Base-by-base conservation (phyloP, 2,888 invertebrate genomes). In the Harpalus rufipes region DNA sequence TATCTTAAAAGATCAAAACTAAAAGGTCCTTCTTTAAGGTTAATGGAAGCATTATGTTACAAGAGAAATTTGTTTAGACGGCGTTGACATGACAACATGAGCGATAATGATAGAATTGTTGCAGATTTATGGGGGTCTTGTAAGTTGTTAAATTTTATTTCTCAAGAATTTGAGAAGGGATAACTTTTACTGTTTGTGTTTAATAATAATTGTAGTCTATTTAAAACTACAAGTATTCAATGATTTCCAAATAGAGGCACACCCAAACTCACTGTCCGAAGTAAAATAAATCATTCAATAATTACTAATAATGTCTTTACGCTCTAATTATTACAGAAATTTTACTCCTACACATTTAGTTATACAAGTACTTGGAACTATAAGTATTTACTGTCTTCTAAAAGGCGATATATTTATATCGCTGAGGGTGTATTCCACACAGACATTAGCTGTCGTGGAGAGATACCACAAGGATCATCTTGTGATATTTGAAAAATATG, bases 291-390 rank as follows among this genome's bases (percentile, higher is more conserved):
- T 81, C 63, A 81, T 63, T 63, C 59, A 41, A 81, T 81, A 81
- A 81, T 81, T 51, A 81, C 79, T 81, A 81, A 81, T 81, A 61
- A 81, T 81, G 61, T 25, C n/a, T 79, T 81, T 81, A 63, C 80
- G 80, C 80, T 81, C 80, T 81, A 81, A 61, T 81, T 63, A 41
- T 41, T 21, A 16, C 44, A 44, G 72, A 41, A 63, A 16, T 25
- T 72, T n/a, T 41, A 61, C 80, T 41, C 80, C 80, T 81, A 81
- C 80, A 44, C 80, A 18, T 14, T 16, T 59, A 51, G 8, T 51
- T 51, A 8, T 51, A 51, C 44, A 12, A 32, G 32, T n/a, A 56
- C 56, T 56, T 59, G 59, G 59, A 18, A 16, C 59, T 59, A 56
- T 56, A 12, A 51, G 10, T 12, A 51, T 51, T 10, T 51, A 8